These are phyloP conservation scores for Hedya salicella DNA, from an alignment of 2,888 invertebrate species.

Conservation along the genomic window DNA sequence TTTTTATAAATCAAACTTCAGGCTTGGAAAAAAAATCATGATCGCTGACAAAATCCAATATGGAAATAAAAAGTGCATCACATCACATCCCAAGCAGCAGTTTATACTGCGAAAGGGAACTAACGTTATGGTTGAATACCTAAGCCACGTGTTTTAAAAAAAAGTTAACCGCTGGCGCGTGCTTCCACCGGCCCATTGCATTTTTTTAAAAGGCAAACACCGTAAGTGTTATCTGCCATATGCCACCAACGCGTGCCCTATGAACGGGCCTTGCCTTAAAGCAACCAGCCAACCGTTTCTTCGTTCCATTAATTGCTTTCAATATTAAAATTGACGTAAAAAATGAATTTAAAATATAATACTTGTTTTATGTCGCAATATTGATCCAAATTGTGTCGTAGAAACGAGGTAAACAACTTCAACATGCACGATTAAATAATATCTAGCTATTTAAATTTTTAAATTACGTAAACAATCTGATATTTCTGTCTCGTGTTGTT, in stretches of 20 bases:
- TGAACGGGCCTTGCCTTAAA: slow-evolving; percentile 36
- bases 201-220: slow-evolving; percentile 54
- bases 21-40: too few species aligned
- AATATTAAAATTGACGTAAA: slow-evolving; percentile 30
- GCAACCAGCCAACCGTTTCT: slow-evolving; percentile 59
- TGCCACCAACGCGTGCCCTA: slow-evolving; percentile 77
- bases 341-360: slow-evolving; percentile 10
- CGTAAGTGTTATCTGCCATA: slow-evolving; percentile 69
- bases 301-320: slow-evolving; percentile 24
- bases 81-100: slow-evolving; percentile 8
- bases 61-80: background rate
- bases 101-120: background rate
- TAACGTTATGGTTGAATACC: slow-evolving; percentile 36
- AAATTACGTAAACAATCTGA: slow-evolving; percentile 21
- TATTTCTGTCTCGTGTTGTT: background rate
- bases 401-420: slow-evolving; percentile 51
- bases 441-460: slow-evolving; percentile 11
- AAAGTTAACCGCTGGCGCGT: slow-evolving; percentile 69
- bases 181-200: slow-evolving; percentile 51
- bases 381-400: slow-evolving; percentile 49
- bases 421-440: slow-evolving; percentile 34
- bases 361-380: slow-evolving; percentile 36
- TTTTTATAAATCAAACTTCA: too few species aligned
- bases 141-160: slow-evolving; percentile 47
- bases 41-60: background rate